Percentiles rank a stretch among this genome's conserved stretches.
phyloP scores from a whole-genome alignment of 2,888 invertebrate genomes.

The Lypha dubia region DNA sequence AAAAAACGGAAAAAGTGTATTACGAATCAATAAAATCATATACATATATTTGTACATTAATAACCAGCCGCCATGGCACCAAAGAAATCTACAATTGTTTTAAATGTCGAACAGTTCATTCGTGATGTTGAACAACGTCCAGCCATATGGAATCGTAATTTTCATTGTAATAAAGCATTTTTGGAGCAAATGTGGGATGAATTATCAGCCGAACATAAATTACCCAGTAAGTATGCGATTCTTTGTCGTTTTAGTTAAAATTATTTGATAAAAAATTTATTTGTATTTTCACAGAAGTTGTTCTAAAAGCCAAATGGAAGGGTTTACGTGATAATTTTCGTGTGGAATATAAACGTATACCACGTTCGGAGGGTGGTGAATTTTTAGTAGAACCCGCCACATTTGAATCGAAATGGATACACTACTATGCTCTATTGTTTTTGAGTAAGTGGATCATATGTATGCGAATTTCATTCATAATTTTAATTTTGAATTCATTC shows the following conservation, averaged over 20 bases:
- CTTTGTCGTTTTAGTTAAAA: neutral
- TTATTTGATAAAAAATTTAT: neutral
- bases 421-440: conserved; percentile 82
- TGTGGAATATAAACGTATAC: conserved; percentile 83
- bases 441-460: conserved; percentile 78
- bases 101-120: conserved; percentile 83
- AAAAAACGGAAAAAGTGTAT: neutral
- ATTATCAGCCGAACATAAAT: conserved; percentile 80
- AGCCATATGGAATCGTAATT: conserved; percentile 83
- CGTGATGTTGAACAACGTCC: conserved; percentile 83
- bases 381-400: conserved; percentile 81
- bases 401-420: conserved; percentile 83
- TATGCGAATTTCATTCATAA: neutral
- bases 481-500: too few relatives aligned
- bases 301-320: conserved; percentile 83
- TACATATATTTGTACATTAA: conserved; percentile 9
- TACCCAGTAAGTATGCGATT: conserved; percentile 80
- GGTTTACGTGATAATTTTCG: conserved; percentile 83
- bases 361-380: conserved; percentile 81
- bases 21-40: conserved; percentile 12
- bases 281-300: conserved; percentile 78
- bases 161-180: conserved; percentile 83
- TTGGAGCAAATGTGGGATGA: conserved; percentile 83
- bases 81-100: conserved; percentile 82
- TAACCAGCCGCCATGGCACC: conserved; percentile 79